Evolutionary conservation across 1,140 invertebrate genomes (phyloP), one percentile per base, ranked within the genome.

Genomic region (Conus ventricosus): DNA sequence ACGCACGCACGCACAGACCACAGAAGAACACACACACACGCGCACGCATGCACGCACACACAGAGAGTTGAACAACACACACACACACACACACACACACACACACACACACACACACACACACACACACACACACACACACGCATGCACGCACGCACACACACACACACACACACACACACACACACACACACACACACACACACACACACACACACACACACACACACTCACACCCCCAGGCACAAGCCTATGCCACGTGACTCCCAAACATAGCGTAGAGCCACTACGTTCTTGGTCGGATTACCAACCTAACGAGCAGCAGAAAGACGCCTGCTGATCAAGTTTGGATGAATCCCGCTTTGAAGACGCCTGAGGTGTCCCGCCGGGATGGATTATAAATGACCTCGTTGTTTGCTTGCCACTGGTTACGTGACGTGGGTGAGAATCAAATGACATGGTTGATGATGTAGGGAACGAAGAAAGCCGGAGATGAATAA

Each of bases 1-100:
- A 67, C 8, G 67, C n/a, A 86, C 63, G 39, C 85, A 86, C 51
- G 39, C 85, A 60, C n/a, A 86, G 8, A 25, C 27, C 75, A 81
- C 86, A n/a, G n/a, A n/a, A n/a, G n/a, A n/a, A 78, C 27, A 87
- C 86, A 80, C 86, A 78, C 27, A 80, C 67, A 81, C 51, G 80
- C 71, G 53, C 25, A 80, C 75, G 80, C 75, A 87, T 51, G 53
- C 25, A 87, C 75, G 54, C 54, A 54, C 86, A 87, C 27, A 87
- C 76, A 60, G 57, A 60, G 57, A 17, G 57, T 60, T 7, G 57
- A 17, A 60, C 8, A 60, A 87, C 71, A 87, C 75, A 80, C 86
- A 80, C 82, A 17, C 51, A 84, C 51, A 54, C 82, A 53, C 82
- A 54, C 82, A 53, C 55, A 84, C 82, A 53, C 51, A 84, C 82